Base-by-base conservation (phyloP, 2,113 vertebrate species). In the Paramormyrops kingsleyae region DNA sequence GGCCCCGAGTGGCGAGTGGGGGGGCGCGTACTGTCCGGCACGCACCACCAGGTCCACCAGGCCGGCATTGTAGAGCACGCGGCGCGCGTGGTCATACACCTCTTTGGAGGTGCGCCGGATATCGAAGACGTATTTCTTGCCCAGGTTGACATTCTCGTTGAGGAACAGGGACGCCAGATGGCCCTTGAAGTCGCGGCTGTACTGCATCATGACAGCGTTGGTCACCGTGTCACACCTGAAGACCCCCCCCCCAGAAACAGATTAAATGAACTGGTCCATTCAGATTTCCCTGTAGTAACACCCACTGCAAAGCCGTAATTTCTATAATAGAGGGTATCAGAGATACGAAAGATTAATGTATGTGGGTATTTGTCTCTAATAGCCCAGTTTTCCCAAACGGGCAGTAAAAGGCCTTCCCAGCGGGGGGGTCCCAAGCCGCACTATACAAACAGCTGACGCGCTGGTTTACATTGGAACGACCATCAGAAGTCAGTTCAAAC, bases 121-220 rank as follows among this genome's bases (percentile, higher is more conserved):
- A 92, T 99, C 99, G 53, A 99, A 99, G 31, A 99, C 97, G 0
- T 99, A 99, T 89, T 99, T 99, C 95, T 99, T 99, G 88, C 99
- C 99, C 87, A 99, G 96, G 94, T 99, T 98, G 90, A 99, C 97
- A 93, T 99, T 99, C 93, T 99, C 99, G 66, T 99, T 99, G 91
- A 99, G 97, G 93, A 99, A 99, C 0, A 99, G 95, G 2, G 98
- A 99, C 0, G 98, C 99, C 52, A 99, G 92, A 94, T 99, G 98
- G 50, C 99, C 99, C 92, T 99, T 99, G 91, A 99, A 96, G 93
- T 99, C 98, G 87, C 98, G 95, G 92, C 98, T 99, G 84, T 99
- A 99, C 92, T 99, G 99, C 99, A 99, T 99, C 98, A 99, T 99
- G 93, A 99, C 98, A 0, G 98, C 98, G 8, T 95, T 97, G 13